Percentiles rank a stretch among this genome's conserved stretches.
phyloP scores from a whole-genome alignment of 2,888 invertebrate species.

The Syrista parreyssii region DNA sequence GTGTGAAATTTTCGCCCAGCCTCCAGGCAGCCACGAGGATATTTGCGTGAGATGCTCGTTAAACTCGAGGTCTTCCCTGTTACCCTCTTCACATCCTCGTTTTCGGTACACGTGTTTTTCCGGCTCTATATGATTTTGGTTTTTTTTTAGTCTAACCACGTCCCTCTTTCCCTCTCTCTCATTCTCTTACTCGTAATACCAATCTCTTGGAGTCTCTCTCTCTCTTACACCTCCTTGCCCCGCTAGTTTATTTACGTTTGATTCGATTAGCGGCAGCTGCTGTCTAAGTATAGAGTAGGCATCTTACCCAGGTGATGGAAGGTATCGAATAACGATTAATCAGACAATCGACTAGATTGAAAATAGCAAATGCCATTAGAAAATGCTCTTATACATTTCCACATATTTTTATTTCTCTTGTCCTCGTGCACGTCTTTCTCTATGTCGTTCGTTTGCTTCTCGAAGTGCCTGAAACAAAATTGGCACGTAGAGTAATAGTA shows the following conservation, averaged over 20 bases:
- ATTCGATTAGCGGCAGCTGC: constrained; percentile 53
- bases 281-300: constrained; percentile 48
- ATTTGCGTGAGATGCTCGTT: not conserved
- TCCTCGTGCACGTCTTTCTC: not conserved
- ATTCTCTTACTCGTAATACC: constrained; percentile 2
- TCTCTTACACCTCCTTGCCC: constrained; percentile 17
- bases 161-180: constrained; percentile 2
- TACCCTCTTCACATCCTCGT: not conserved
- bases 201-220: constrained; percentile 6
- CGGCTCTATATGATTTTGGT: not conserved
- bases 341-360: not conserved
- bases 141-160: not conserved
- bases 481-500: not conserved
- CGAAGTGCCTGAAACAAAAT: not conserved
- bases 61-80: not conserved
- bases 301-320: constrained; percentile 37
- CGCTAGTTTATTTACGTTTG: constrained; percentile 58
- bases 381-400: not conserved
- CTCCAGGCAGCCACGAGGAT: not conserved
- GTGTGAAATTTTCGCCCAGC: not conserved
- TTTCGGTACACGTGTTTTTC: not conserved
- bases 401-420: not conserved
- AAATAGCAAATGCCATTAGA: not conserved
- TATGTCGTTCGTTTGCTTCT: not conserved
- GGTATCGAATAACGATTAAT: constrained; percentile 51